Evolutionary conservation across 2,888 invertebrate genomes (phyloP), one percentile per base, ranked within the genome.

Genomic region (Tipula helvola): DNA sequence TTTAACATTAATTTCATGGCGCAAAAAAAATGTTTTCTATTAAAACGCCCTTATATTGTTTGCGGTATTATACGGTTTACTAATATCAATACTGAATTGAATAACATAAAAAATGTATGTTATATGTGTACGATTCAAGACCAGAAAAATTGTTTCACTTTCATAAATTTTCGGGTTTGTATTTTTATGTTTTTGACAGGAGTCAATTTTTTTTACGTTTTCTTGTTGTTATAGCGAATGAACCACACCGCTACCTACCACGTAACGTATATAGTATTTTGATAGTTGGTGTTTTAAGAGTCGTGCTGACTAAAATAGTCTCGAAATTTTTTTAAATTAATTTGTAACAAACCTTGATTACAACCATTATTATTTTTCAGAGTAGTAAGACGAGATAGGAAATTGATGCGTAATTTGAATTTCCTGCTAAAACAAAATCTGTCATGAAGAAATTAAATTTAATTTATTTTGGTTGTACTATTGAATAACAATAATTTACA

Each of bases 161-260:
- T 71, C 71, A 71, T 71, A 71, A 71, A 71, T 71, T 71, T 71
- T 71, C 71, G 71, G 57, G 71, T 71, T 71, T 71, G 71, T 71
- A 5, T 18, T 71, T 71, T 71, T 10, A 28, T 71, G 71, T 71
- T 71, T 71, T 71, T 71, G 71, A 71, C 71, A 71, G 71, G 28
- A 71, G 71, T 71, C 71, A 71, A 71, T 71, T 52, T 52, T 52
- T n/a, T 52, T 52, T 28, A 52, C 16, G 16, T 52, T 52, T 52
- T 13, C n/a, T 52, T 3, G 52, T 7, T 16, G 57, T n/a, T 52
- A 47, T 52, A 71, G 71, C n/a, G 71, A 8, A 16, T 12, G 13
- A 71, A 71, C 71, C 28, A 10, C 18, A 52, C 52, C 52, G 44
- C 5, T 10, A 10, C 44, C 5, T 10, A 10, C 44, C 10, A 44